A percentile compares a stretch with the other conserved stretches of the same genome.
phyloP scores from a whole-genome alignment of 2,797 vertebrate species.

The Lophotriccus pileatus region DNA sequence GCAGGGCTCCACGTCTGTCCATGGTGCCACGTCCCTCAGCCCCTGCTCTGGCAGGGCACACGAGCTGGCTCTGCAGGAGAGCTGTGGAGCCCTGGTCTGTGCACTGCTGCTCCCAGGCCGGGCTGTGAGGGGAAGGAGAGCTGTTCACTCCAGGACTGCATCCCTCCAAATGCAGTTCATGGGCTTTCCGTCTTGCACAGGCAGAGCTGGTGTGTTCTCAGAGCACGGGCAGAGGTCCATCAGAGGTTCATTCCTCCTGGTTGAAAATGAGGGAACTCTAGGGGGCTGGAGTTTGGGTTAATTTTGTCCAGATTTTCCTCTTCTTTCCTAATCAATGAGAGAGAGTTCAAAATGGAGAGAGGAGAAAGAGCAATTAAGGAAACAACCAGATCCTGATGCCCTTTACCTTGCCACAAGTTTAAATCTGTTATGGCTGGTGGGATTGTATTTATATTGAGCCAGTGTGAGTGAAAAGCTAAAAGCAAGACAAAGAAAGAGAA shows the following conservation, averaged over 20 bases:
- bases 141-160: neutral
- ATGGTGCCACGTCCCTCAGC: rapidly evolving
- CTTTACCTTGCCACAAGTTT: neutral
- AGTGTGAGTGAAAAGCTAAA: neutral
- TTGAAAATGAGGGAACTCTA: neutral
- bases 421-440: neutral
- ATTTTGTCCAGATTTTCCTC: neutral
- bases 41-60: rapidly evolving
- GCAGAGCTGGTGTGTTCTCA: neutral
- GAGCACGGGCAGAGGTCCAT: neutral
- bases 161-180: neutral
- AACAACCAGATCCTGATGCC: neutral
- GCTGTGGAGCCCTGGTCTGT: neutral
- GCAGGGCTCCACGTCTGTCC: rapidly evolving
- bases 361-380: neutral
- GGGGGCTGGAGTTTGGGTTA: neutral
- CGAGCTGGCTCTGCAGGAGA: neutral
- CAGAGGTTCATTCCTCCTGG: neutral
- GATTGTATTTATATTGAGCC: neutral
- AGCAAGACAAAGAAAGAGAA: neutral
- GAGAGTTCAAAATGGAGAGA: neutral
- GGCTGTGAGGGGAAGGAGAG: neutral
- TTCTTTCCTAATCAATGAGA: neutral
- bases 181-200: too few species aligned
- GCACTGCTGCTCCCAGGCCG: neutral